phyloP scores from a whole-genome alignment of 2,888 invertebrate species.

The Rotaria magnacalcarata region DNA sequence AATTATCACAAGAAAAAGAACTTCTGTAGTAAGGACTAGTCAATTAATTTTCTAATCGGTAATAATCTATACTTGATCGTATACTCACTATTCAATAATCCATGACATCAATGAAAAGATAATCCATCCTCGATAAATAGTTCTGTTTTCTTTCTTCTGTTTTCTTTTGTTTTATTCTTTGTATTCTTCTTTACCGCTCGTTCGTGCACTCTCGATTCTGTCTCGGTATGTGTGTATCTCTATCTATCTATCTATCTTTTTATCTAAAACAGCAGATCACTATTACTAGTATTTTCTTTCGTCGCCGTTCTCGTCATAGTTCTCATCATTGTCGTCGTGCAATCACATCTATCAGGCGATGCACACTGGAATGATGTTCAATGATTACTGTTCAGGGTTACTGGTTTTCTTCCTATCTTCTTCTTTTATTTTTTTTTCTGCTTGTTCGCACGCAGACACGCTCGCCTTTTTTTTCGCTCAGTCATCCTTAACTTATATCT shows the following conservation, averaged over 20 bases:
- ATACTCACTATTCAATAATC: conserved; percentile 10
- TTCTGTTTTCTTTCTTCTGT: neutral
- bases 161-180: neutral
- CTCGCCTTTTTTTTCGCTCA: neutral
- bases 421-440: neutral
- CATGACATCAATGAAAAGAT: neutral
- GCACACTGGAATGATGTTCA: neutral
- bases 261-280: neutral
- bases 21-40: neutral
- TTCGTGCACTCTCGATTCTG: neutral
- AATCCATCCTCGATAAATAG: neutral
- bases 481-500: neutral
- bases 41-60: neutral
- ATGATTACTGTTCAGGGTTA: neutral
- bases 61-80: neutral
- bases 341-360: conserved; percentile 7
- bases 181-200: neutral
- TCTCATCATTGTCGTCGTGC: neutral
- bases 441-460: neutral
- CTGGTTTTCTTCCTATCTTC: neutral
- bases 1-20: neutral
- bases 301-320: neutral
- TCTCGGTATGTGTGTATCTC: neutral
- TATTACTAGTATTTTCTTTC: conserved; percentile 3
- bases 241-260: conserved; percentile 1